Base-by-base conservation (phyloP, 1,140 invertebrate genomes). In the Hyposmocoma kahamanoa region DNA sequence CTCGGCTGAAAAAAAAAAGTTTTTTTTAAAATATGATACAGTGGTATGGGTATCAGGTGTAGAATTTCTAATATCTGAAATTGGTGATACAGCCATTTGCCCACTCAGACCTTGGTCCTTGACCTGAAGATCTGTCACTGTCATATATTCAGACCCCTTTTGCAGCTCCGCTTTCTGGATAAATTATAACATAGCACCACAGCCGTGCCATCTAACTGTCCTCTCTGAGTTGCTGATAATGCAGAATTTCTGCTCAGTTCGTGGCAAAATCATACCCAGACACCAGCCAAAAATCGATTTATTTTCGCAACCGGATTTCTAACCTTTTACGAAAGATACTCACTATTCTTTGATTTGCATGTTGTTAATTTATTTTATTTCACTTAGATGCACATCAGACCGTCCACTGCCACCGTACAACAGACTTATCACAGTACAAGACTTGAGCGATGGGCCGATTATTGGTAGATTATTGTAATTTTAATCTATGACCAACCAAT, bases 341-440 rank as follows among this genome's bases (percentile, higher is more conserved):
- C 61, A 81, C 81, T 77, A 84, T 84, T 82, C 81, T 79, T 84
- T 84, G 62, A 84, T 84, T 75, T 81, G 75, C 81, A 84, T 84
- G 55, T 75, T 79, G 76, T 70, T 53, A 67, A 64, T 67, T 66
- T 74, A 74, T 56, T 71, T 68, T 73, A 59, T 64, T 71, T 70
- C 73, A 82, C 78, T 81, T 81, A 84, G 67, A 82, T 80, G 75
- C 81, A 84, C 78, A 84, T 84, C 60, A 84, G 77, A 81, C 67
- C 68, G 67, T 72, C 55, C 75, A 81, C 81, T 72, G 74, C 61
- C 72, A 81, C 73, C 51, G 72, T 67, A 72, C 65, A 75, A 67
- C 68, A 67, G 65, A 72, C 63, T 82, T 81, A 84, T 78, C 78
- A 82, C 81, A 82, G 75, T 73, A 69, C 60, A 64, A 71, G 71